Conservation (phyloP, 2,888 invertebrate species). For the Agriopis marginaria region DNA sequence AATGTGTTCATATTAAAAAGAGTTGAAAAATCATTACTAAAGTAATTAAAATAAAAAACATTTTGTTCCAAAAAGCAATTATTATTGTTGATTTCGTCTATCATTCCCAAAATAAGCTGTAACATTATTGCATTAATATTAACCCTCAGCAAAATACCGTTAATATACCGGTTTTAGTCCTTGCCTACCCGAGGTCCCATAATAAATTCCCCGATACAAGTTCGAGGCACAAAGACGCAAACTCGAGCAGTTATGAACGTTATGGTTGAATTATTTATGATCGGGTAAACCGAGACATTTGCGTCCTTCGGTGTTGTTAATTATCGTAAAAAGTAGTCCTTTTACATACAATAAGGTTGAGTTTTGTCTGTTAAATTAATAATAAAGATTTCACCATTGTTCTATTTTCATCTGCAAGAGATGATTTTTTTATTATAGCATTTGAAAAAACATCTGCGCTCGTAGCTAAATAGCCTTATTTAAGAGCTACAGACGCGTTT, state of each 20-base stretch:
- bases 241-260: slow-evolving; percentile 46
- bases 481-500: too few relatives aligned
- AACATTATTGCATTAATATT: background rate
- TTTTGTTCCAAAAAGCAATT: too few relatives aligned
- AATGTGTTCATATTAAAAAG: too few relatives aligned
- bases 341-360: background rate
- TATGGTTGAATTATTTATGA: slow-evolving; percentile 53
- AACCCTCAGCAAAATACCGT: slow-evolving; percentile 1
- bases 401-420: too few relatives aligned
- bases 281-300: slow-evolving; percentile 50
- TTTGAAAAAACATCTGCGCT: too few relatives aligned
- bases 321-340: slow-evolving; percentile 31
- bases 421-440: too few relatives aligned
- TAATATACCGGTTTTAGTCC: slow-evolving; percentile 20
- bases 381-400: too few relatives aligned
- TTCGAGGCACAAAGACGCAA: slow-evolving; percentile 45
- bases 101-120: background rate
- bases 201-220: slow-evolving; percentile 54
- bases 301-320: slow-evolving; percentile 37
- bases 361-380: background rate
- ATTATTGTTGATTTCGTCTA: background rate
- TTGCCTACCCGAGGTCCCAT: slow-evolving; percentile 29
- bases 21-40: too few relatives aligned
- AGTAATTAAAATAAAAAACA: too few relatives aligned
- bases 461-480: too few relatives aligned